Conservation (phyloP, 2,113 vertebrate genomes). For the Oncorhynchus mykiss region DNA sequence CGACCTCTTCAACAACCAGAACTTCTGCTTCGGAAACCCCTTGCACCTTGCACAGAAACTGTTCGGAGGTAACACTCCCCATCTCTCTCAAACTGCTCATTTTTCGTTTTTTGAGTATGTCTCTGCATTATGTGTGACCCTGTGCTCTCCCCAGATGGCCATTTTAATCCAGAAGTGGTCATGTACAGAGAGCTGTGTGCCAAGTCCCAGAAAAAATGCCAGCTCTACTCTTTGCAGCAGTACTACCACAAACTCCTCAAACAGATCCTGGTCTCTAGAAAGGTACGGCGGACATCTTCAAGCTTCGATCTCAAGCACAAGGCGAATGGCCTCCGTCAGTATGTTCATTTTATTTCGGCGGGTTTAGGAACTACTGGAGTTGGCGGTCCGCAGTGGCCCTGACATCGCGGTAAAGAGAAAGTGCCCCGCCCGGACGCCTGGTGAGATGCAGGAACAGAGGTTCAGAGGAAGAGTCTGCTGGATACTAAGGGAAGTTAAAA, state of each 20-base stretch:
- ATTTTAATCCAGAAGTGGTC: conserved; percentile 96
- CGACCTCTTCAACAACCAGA: conserved; percentile 83
- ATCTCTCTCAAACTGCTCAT: not conserved
- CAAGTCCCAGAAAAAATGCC: conserved; percentile 91
- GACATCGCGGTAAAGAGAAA: conserved; percentile 77
- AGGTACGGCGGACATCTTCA: conserved; percentile 64
- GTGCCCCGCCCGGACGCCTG: conserved; percentile 64
- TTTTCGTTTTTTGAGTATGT: too few relatives aligned
- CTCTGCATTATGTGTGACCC: too few relatives aligned
- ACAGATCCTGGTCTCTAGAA: conserved; percentile 93
- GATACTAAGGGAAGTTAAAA: conserved; percentile 90
- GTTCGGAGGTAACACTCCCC: conserved; percentile 80
- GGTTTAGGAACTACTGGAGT: conserved; percentile 85
- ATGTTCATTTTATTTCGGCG: conserved; percentile 4
- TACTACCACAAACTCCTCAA: conserved; percentile 92
- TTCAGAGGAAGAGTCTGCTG: conserved; percentile 83
- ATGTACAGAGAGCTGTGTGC: conserved; percentile 92
- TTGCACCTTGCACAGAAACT: conserved; percentile 92
- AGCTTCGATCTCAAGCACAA: not conserved
- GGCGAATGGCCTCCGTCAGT: not conserved
- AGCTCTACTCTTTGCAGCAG: conserved; percentile 88
- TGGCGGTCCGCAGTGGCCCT: conserved; percentile 84
- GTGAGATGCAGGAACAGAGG: conserved; percentile 83
- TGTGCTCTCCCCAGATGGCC: conserved; percentile 77
- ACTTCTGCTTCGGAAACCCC: conserved; percentile 92